Conservation (phyloP, 2,888 invertebrate genomes). For the Apamea monoglypha region DNA sequence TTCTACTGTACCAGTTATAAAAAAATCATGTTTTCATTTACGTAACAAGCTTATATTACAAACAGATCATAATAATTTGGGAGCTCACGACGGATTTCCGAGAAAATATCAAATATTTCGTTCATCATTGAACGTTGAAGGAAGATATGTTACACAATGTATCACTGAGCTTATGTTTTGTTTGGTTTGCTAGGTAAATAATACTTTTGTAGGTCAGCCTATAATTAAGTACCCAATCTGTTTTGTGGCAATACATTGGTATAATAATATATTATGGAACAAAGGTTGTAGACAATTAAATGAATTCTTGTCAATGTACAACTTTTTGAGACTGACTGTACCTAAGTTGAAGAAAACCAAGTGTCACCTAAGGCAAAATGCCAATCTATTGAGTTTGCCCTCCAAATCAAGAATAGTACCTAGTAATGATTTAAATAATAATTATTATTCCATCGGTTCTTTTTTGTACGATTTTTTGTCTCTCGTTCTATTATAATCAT, state of each 20-base stretch:
- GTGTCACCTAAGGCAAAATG: not conserved
- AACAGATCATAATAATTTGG: conserved; percentile 1
- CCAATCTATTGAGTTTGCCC: not conserved
- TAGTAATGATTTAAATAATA: not conserved
- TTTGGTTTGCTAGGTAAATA: not conserved
- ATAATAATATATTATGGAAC: not conserved
- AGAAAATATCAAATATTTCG: conserved; percentile 16
- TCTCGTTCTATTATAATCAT: not conserved
- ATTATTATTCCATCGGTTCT: not conserved
- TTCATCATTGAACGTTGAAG: not conserved
- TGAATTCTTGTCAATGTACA: not conserved
- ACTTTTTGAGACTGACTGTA: not conserved
- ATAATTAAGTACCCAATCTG: not conserved
- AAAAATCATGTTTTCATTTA: conserved; percentile 4
- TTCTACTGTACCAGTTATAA: not conserved
- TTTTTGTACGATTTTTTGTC: not conserved
- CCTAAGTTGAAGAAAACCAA: not conserved
- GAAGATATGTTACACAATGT: conserved; percentile 2
- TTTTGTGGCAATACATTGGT: not conserved
- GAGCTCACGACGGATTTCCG: not conserved
- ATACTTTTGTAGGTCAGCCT: not conserved
- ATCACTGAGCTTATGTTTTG: not conserved
- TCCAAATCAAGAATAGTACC: too few relatives aligned
- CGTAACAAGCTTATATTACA: conserved; percentile 8
- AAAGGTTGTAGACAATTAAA: not conserved